Percentiles rank a stretch among this genome's conserved stretches.
Conservation (phyloP, 2,113 vertebrate genomes). For the Clarias gariepinus region DNA sequence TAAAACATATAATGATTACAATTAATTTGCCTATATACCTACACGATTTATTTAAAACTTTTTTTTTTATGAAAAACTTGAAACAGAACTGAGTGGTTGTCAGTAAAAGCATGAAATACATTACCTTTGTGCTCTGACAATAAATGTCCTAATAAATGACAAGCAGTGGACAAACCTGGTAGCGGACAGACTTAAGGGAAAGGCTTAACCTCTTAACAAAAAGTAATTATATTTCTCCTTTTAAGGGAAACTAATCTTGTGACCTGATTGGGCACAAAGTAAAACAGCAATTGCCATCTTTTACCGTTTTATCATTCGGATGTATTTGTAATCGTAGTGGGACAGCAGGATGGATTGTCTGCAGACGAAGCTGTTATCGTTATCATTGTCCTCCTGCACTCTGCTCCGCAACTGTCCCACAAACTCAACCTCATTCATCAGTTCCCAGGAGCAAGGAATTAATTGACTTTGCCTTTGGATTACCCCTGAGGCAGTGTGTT, state of each 20-base stretch:
- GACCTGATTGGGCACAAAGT: neutral
- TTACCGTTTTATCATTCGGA: neutral
- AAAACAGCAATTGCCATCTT: neutral
- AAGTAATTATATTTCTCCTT: neutral
- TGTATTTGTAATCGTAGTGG: conserved; percentile 12
- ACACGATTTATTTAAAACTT: neutral
- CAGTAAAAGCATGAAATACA: neutral
- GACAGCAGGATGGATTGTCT: conserved; percentile 40
- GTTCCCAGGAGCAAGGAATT: conserved; percentile 39
- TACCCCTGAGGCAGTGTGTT: conserved; percentile 38
- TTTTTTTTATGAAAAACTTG: too few species aligned
- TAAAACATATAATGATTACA: neutral
- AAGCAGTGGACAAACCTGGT: too few species aligned
- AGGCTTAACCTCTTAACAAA: neutral
- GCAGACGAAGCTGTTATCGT: conserved; percentile 14
- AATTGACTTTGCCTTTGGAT: conserved; percentile 46
- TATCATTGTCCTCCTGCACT: neutral
- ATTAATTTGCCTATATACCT: neutral
- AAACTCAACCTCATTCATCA: conserved; percentile 48
- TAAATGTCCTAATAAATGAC: neutral
- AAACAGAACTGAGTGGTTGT: too few species aligned
- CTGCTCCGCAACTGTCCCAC: conserved; percentile 20
- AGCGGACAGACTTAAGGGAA: neutral
- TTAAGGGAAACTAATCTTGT: neutral
- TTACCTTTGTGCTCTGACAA: neutral